These are phyloP conservation scores for Chrysaora quinquecirrha DNA, from an alignment of 30 jellyfish, hydroid and myxozoan species.

Conservation along the genomic window DNA sequence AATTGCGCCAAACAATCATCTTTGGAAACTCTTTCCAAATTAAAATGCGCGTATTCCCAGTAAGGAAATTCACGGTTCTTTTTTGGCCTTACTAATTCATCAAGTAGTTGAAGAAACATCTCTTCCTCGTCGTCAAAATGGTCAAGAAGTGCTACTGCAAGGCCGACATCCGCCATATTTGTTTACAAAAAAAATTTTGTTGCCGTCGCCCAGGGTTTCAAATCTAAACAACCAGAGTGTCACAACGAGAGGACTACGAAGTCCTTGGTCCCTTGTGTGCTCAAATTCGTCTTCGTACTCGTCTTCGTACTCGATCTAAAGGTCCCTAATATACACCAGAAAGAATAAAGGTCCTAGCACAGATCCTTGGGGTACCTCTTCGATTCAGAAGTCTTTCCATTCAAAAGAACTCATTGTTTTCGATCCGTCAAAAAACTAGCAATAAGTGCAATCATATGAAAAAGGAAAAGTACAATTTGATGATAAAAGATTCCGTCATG, in stretches of 20 bases:
- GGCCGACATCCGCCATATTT: conserved; percentile 4
- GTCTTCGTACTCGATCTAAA: no score
- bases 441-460: no score
- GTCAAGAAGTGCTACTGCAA: background rate
- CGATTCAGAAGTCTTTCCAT: conserved; percentile 49
- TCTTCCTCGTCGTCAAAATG: background rate
- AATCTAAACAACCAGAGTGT: background rate
- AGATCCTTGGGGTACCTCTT: conserved; percentile 66
- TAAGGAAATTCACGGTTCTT: background rate
- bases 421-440: conserved; percentile 33
- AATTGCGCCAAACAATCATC: background rate
- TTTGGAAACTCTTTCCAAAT: background rate
- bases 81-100: background rate
- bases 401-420: conserved; percentile 42
- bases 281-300: background rate
- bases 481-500: no score
- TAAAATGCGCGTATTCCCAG: background rate
- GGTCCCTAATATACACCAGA: conserved; percentile 45
- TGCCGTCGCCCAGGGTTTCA: background rate
- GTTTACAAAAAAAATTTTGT: background rate
- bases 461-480: no score
- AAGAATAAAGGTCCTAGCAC: conserved; percentile 45
- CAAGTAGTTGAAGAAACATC: background rate
- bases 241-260: background rate
- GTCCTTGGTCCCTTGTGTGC: background rate